Evolutionary conservation across 2,797 vertebrate species (phyloP), one percentile per base, ranked within the genome.

Genomic region (Eupleurogrammus muticus): DNA sequence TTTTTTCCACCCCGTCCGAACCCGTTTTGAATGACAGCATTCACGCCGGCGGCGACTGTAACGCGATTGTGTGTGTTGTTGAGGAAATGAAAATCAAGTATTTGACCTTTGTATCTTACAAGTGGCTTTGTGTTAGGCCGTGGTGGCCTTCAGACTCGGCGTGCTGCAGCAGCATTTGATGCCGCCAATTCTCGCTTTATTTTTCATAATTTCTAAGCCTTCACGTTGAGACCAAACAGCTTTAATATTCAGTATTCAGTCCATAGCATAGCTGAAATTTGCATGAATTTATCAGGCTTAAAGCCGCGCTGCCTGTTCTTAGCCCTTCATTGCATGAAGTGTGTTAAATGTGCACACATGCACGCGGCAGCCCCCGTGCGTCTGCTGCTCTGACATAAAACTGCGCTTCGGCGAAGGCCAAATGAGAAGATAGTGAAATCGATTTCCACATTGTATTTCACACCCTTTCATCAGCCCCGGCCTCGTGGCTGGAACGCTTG

Each of bases 371-470:
- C 67, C 75, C 50, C 44, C n/a, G n/a, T n/a, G 11, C 58, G 77
- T 74, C 67, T 75, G 73, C 72, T 12, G 59, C 80, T 75, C 65
- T 80, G 87, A 90, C 87, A 85, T 77, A 79, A 90, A 85, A 75
- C 84, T 81, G 81, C 73, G 87, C 89, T 75, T 81, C 61, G 75
- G 86, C 89, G n/a, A 76, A 90, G 89, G 89, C 89, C 89, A 80
- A 91, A 89, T 75, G 85, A 87, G 87, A 77, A 92, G 92, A 93
- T 92, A 87, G 90, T 85, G 87, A 93, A 95, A 95, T 94, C 90
- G 92, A 95, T 94, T 95, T 93, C 83, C 90, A 92, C 92, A 92
- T 94, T 94, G 92, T 90, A 86, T 95, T 95, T 94, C 93, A 93
- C 92, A 93, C 90, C 87, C 92, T 93, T 94, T 94, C 92, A 93